Base-by-base conservation (phyloP, 2,113 vertebrate species). In the Xiphias gladius region DNA sequence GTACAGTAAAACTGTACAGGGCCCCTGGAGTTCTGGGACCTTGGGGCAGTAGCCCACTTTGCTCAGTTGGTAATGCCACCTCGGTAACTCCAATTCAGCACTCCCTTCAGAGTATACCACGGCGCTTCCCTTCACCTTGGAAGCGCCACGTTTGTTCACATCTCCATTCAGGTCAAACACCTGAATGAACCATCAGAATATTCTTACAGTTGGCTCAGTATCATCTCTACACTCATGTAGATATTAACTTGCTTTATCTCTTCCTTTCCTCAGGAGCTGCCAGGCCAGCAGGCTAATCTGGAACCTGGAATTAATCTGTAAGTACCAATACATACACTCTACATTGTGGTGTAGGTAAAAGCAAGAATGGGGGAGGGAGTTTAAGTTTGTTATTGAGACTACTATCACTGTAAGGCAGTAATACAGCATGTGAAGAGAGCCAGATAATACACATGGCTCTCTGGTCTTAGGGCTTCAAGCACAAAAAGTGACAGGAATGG, bases 241-340 rank as follows among this genome's bases (percentile, higher is more conserved):
- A 69, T 39, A 63, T 30, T 78, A 66, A 86, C 26, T 13, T 63
- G 39, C 66, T 46, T 43, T 12, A 22, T 77, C 10, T 73, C 37
- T 52, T 35, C 28, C 13, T 76, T 19, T 81, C 64, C 52, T 24
- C 57, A 91, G 86, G 85, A 76, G 81, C 62, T 46, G 66, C 43
- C 48, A 63, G 8, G 32, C 74, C 35, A 24, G 30, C 35, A 64
- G 64, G 65, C 50, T 13, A 28, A n/a, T n/a, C n/a, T n/a, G n/a
- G 30, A 14, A 48, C 11, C 4, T 43, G 79, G n/a, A 55, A 24
- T 28, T 22, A 6, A 59, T 73, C 50, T 65, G 89, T 91, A 57
- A 89, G 88, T 86, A 52, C 28, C 28, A 2, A 68, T 24, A 9
- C 6, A 20, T 24, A 26, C 10, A 12, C 24, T 70, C 2, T 14